Percentiles rank a stretch among this genome's conserved stretches.
phyloP scores from a whole-genome alignment of 1,140 invertebrate species.

The Eriocheir sinensis region DNA sequence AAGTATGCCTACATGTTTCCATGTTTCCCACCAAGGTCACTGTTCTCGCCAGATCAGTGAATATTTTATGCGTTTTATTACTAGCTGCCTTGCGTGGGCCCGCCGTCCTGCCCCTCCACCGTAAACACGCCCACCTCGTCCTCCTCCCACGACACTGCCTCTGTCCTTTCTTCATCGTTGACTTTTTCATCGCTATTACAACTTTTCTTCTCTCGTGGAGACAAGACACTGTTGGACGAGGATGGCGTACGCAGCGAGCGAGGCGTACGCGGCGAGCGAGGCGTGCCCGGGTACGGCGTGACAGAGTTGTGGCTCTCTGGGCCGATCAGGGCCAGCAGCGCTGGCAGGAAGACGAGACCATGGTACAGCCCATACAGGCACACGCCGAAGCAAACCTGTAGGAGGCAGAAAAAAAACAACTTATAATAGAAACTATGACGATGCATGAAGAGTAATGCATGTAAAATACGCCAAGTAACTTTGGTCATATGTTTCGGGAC shows the following conservation, averaged over 20 bases:
- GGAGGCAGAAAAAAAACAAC: too few species aligned
- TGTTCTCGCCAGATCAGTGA: too few species aligned
- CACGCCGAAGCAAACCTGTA: constrained; percentile 88
- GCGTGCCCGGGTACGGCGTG: background rate
- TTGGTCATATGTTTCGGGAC: too few species aligned
- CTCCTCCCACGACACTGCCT: background rate
- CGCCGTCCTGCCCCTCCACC: background rate
- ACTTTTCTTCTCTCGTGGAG: background rate
- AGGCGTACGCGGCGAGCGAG: background rate
- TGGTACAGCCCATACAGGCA: constrained; percentile 90
- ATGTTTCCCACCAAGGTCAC: too few species aligned
- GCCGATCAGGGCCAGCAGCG: constrained; percentile 88
- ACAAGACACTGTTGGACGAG: background rate
- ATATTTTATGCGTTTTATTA: too few species aligned
- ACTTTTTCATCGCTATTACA: background rate
- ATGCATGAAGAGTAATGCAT: too few species aligned
- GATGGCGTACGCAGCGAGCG: background rate
- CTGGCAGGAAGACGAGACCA: constrained; percentile 89
- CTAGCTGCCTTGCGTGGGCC: too few species aligned
- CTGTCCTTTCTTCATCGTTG: background rate
- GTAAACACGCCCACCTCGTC: background rate
- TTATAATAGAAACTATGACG: too few species aligned
- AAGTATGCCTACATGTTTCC: too few species aligned
- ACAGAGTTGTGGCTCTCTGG: constrained; percentile 83
- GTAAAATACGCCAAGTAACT: too few species aligned